Percentiles rank a stretch among this genome's conserved stretches.
Conservation (phyloP, 2,888 invertebrate genomes). For the Lottia scabra region DNA sequence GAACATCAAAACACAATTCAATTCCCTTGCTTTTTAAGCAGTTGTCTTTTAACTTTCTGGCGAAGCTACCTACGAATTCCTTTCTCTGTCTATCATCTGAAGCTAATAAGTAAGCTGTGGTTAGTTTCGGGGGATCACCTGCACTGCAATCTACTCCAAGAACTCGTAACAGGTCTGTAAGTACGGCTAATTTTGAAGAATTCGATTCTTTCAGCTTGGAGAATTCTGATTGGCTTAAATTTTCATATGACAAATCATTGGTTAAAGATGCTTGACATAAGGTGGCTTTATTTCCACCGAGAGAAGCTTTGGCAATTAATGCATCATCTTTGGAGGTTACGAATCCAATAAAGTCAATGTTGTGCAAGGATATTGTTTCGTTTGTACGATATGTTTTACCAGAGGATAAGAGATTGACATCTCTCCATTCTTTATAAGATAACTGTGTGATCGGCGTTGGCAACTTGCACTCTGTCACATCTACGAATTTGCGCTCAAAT, state of each 20-base stretch:
- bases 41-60: conserved; percentile 41
- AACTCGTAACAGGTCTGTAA: conserved; percentile 46
- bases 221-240: conserved; percentile 54
- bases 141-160: conserved; percentile 56
- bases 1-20: conserved; percentile 43
- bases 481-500: conserved; percentile 42
- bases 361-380: conserved; percentile 7
- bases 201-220: conserved; percentile 56
- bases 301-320: conserved; percentile 31
- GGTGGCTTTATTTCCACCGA: conserved; percentile 32
- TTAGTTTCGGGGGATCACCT: conserved; percentile 41
- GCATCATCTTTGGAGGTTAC: conserved; percentile 34
- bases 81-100: conserved; percentile 16
- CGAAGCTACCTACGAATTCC: conserved; percentile 28
- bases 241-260: conserved; percentile 58
- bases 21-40: conserved; percentile 42
- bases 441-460: conserved; percentile 32
- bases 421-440: conserved; percentile 37
- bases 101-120: conserved; percentile 54
- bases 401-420: conserved; percentile 46
- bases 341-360: conserved; percentile 23
- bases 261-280: conserved; percentile 54
- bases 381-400: conserved; percentile 38
- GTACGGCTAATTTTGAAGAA: conserved; percentile 46
- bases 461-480: conserved; percentile 21